Conservation (phyloP, 2,888 invertebrate genomes). For the Nephrotoma appendiculata region DNA sequence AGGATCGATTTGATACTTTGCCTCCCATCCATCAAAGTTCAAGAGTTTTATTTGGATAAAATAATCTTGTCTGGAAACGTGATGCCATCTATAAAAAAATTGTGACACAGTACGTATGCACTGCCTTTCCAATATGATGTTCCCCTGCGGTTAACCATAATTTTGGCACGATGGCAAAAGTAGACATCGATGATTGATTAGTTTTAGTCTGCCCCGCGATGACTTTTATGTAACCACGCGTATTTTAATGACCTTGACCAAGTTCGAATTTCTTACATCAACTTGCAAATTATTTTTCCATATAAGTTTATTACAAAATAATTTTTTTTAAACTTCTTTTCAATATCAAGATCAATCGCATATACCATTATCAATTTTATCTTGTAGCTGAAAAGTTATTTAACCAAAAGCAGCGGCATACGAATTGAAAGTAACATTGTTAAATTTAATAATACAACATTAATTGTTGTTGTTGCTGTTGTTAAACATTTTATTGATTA, state of each 20-base stretch:
- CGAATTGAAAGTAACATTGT: neutral
- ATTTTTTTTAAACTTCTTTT: neutral
- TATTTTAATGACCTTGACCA: neutral
- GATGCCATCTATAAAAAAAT: too few relatives aligned
- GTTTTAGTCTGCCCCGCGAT: too few relatives aligned
- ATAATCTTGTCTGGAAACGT: too few relatives aligned
- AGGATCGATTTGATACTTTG: too few relatives aligned
- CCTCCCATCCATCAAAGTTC: too few relatives aligned
- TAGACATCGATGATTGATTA: too few relatives aligned
- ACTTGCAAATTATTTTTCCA: neutral
- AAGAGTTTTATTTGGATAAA: too few relatives aligned
- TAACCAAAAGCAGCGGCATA: neutral
- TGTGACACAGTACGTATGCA: too few relatives aligned
- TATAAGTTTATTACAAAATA: neutral
- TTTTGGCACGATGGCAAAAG: too few relatives aligned
- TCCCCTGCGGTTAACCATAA: too few relatives aligned
- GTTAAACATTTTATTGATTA: neutral
- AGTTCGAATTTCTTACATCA: neutral
- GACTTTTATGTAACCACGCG: too few relatives aligned
- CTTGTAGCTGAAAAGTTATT: neutral
- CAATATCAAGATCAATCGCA: neutral
- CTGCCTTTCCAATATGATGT: too few relatives aligned
- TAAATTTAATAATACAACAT: neutral
- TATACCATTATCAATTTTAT: neutral
- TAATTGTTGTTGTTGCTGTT: neutral